Conservation (phyloP, 2,888 invertebrate genomes). For the Mythimna pallens region DNA sequence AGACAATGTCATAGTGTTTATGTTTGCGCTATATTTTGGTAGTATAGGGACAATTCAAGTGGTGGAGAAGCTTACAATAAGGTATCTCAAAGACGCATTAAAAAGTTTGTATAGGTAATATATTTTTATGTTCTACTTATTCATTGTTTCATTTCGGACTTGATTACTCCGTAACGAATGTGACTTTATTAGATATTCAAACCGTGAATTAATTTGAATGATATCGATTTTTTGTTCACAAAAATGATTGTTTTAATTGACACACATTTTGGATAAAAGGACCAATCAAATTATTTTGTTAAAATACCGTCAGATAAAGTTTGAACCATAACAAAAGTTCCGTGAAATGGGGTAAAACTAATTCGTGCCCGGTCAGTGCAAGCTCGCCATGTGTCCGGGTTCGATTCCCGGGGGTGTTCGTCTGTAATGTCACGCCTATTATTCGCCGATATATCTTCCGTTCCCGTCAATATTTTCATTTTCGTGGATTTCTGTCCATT, state of each 20-base stretch:
- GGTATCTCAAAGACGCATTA: too few relatives aligned
- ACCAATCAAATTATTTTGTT: slow-evolving; percentile 43
- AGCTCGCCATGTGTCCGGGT: slow-evolving; percentile 85
- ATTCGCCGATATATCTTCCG: slow-evolving; percentile 87
- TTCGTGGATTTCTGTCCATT: slow-evolving; percentile 80
- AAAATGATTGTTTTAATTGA: slow-evolving; percentile 24
- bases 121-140: neutral
- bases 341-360: slow-evolving; percentile 89
- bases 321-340: slow-evolving; percentile 82
- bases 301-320: slow-evolving; percentile 66
- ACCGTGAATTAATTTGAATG: slow-evolving; percentile 23
- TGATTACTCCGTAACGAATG: slow-evolving; percentile 42
- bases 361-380: slow-evolving; percentile 77
- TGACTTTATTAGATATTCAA: slow-evolving; percentile 17
- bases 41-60: too few relatives aligned
- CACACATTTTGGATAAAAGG: neutral
- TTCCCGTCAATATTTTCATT: slow-evolving; percentile 87
- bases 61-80: neutral
- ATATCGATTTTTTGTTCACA: slow-evolving; percentile 39
- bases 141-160: slow-evolving; percentile 12
- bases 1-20: too few relatives aligned
- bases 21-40: too few relatives aligned
- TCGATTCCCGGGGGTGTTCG: slow-evolving; percentile 85
- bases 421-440: slow-evolving; percentile 89
- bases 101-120: too few relatives aligned